Conservation (phyloP, 1,140 invertebrate species). For the Phenacoccus solenopsis region DNA sequence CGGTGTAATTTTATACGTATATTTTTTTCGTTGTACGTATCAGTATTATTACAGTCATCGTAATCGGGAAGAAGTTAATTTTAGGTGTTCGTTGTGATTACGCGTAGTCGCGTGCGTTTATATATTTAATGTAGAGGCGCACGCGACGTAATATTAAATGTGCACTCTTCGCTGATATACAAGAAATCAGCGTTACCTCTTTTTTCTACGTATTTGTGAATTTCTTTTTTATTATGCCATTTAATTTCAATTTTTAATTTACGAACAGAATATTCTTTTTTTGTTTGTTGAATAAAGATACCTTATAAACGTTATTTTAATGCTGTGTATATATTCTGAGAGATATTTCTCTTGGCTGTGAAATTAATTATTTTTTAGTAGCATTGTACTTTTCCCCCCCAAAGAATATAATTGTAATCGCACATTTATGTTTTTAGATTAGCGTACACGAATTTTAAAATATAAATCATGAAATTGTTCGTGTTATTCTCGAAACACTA, state of each 20-base stretch:
- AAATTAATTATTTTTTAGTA: not conserved
- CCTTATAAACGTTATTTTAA: not conserved
- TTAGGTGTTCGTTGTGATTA: not conserved
- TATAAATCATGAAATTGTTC: not conserved
- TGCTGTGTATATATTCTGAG: not conserved
- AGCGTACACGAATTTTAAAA: not conserved
- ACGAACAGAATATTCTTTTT: not conserved
- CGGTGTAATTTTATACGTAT: not conserved
- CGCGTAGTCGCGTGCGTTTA: not conserved
- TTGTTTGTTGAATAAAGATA: too few species aligned
- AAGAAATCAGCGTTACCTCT: not conserved
- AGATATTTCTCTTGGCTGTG: not conserved
- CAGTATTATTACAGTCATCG: not conserved
- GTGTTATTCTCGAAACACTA: too few species aligned
- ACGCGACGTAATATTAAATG: too few species aligned
- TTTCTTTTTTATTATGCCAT: not conserved
- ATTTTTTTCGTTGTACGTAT: not conserved
- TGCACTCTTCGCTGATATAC: too few species aligned
- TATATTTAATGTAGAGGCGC: too few species aligned
- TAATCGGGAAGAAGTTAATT: not conserved
- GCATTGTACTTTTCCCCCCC: not conserved
- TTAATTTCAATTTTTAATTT: not conserved
- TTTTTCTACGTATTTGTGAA: not conserved
- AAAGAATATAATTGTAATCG: not conserved
- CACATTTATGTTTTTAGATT: not conserved